Evolutionary conservation across 2,113 vertebrate species (phyloP).

Genomic region (Platichthys stellatus): DNA sequence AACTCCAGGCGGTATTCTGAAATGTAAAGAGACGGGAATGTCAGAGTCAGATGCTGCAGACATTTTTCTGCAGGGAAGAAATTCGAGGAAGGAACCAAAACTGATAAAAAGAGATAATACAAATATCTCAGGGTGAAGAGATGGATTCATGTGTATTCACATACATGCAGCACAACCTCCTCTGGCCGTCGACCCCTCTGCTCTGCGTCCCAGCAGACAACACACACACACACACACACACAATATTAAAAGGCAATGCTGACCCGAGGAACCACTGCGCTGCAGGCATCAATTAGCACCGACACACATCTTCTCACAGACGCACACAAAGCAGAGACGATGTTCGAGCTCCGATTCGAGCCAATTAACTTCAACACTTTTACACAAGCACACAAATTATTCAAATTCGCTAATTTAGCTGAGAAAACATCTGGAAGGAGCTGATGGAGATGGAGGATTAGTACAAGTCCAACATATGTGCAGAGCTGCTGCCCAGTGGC

Average conservation of each 20-base stretch:
- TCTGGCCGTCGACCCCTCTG: background rate
- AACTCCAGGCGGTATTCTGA: too few relatives aligned
- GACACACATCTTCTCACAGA: constrained; percentile 4
- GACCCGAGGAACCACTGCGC: constrained; percentile 3
- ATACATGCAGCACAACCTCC: background rate
- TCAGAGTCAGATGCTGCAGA: too few relatives aligned
- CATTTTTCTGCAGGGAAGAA: too few relatives aligned
- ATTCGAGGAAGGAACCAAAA: too few relatives aligned
- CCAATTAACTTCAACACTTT: constrained; percentile 20
- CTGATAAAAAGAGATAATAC: too few relatives aligned
- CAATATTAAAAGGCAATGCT: constrained; percentile 35
- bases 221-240: background rate
- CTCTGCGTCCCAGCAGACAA: background rate
- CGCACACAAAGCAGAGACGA: background rate
- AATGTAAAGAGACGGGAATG: too few relatives aligned
- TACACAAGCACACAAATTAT: background rate
- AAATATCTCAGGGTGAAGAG: too few relatives aligned
- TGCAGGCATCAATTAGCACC: constrained; percentile 26
- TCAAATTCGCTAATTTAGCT: constrained; percentile 8
- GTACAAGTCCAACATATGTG: constrained; percentile 2
- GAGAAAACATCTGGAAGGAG: constrained; percentile 44
- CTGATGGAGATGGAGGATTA: constrained; percentile 24
- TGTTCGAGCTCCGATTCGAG: constrained; percentile 1
- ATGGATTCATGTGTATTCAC: background rate
- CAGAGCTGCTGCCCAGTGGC: constrained; percentile 1